phyloP scores from a whole-genome alignment of 1,140 invertebrate species.

The Probaryconus sp. region DNA sequence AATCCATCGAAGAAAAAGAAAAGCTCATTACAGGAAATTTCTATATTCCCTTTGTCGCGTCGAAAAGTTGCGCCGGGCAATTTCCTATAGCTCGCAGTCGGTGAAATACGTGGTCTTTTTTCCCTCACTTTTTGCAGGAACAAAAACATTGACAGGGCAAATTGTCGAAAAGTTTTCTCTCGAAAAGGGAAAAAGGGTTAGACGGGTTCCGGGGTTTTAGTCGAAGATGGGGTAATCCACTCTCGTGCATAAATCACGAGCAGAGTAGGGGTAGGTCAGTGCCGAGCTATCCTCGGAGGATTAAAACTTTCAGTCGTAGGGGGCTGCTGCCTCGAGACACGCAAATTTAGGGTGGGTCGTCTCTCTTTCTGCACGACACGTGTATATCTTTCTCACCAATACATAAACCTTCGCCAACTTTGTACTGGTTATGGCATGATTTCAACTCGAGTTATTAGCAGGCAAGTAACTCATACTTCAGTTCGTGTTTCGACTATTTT shows the following conservation, averaged over 20 bases:
- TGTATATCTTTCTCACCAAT: slow-evolving; percentile 35
- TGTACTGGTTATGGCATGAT: slow-evolving; percentile 24
- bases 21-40: too few relatives aligned
- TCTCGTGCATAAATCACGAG: slow-evolving; percentile 73
- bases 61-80: too few relatives aligned
- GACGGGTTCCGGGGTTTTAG: slow-evolving; percentile 16
- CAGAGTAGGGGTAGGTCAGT: slow-evolving; percentile 75
- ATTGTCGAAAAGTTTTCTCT: slow-evolving; percentile 29
- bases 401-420: slow-evolving; percentile 40
- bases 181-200: slow-evolving; percentile 31
- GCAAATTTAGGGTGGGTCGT: slow-evolving; percentile 77
- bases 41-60: too few relatives aligned
- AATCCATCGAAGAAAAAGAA: too few relatives aligned
- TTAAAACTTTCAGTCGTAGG: slow-evolving; percentile 73
- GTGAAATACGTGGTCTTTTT: too few relatives aligned
- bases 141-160: slow-evolving; percentile 13
- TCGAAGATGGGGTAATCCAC: slow-evolving; percentile 39
- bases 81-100: too few relatives aligned
- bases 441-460: slow-evolving; percentile 42
- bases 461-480: slow-evolving; percentile 34
- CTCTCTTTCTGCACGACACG: slow-evolving; percentile 59
- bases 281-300: slow-evolving; percentile 69
- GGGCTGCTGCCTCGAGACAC: slow-evolving; percentile 72
- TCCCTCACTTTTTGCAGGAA: too few relatives aligned
- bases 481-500: slow-evolving; percentile 16